These are phyloP conservation scores for Neolamprologus devosi DNA, from an alignment of 2,113 vertebrate genomes.

Conservation along the genomic window DNA sequence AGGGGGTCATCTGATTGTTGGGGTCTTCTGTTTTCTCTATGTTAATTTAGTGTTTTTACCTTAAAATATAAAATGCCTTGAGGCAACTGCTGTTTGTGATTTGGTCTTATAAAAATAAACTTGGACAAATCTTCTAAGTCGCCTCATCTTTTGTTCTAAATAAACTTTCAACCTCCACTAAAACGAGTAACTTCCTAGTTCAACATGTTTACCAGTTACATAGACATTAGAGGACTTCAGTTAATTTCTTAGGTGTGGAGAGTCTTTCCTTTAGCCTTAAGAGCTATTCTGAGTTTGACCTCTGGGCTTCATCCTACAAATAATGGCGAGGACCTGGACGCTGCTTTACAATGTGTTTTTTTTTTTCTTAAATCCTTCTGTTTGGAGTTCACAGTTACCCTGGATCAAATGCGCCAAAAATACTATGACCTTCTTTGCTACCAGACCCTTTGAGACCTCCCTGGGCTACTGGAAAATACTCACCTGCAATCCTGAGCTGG, in stretches of 20 bases:
- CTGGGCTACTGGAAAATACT: neutral
- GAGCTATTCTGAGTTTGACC: neutral
- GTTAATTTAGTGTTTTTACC: neutral
- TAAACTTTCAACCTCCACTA: neutral
- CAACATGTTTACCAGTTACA: neutral
- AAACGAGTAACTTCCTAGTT: neutral
- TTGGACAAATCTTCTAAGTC: neutral
- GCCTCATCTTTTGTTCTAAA: neutral
- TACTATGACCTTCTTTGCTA: neutral
- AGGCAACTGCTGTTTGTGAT: neutral
- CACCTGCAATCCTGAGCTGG: neutral
- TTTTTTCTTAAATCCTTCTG: neutral
- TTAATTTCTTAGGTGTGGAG: neutral
- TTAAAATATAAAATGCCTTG: neutral
- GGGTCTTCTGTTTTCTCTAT: neutral
- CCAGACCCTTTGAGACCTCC: neutral
- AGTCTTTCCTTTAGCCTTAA: neutral
- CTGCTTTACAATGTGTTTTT: neutral
- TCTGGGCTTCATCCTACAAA: neutral
- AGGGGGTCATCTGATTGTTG: neutral
- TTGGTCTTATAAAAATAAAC: neutral
- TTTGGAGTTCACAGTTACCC: neutral
- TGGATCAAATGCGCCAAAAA: neutral
- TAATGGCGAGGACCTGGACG: rapidly evolving
- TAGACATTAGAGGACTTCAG: neutral